These are phyloP conservation scores for Microctonus brassicae DNA, from an alignment of 2,888 invertebrate species.

Conservation along the genomic window DNA sequence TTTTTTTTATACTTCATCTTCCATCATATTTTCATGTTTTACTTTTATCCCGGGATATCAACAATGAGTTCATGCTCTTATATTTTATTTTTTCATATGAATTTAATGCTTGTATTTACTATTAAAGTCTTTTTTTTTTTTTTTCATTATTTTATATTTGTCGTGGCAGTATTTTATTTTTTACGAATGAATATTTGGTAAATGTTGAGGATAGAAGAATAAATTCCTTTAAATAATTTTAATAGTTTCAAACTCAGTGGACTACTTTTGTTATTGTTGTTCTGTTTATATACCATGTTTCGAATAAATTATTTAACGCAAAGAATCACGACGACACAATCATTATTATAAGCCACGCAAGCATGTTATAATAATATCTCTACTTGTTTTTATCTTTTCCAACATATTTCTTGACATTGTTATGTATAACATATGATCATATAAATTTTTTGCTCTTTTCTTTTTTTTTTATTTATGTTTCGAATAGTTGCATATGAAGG, in stretches of 20 bases:
- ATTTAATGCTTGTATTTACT: neutral
- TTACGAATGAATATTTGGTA: too few species aligned
- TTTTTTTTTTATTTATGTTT: conserved; percentile 23
- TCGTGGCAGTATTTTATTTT: too few species aligned
- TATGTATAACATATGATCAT: neutral
- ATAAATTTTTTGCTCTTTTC: neutral
- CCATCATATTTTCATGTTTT: neutral
- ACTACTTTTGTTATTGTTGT: neutral
- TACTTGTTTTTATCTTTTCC: neutral
- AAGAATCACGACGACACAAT: conserved; percentile 15
- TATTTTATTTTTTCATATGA: neutral
- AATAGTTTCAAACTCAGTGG: neutral
- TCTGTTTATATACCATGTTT: neutral
- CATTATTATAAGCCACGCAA: conserved; percentile 4
- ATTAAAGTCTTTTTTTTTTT: too few species aligned
- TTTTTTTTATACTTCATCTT: neutral
- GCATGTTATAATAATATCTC: neutral
- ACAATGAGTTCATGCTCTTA: neutral
- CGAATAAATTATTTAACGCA: conserved; percentile 24
- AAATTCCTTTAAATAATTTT: neutral
- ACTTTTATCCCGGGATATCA: neutral
- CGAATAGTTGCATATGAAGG: conserved; percentile 37
- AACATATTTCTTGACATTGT: conserved; percentile 7
- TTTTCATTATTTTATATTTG: too few species aligned
- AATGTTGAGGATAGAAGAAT: too few species aligned